Evolutionary conservation across 2,797 vertebrate species (phyloP), one percentile per base, ranked within the genome.

Genomic region (Margarornis squamiger): DNA sequence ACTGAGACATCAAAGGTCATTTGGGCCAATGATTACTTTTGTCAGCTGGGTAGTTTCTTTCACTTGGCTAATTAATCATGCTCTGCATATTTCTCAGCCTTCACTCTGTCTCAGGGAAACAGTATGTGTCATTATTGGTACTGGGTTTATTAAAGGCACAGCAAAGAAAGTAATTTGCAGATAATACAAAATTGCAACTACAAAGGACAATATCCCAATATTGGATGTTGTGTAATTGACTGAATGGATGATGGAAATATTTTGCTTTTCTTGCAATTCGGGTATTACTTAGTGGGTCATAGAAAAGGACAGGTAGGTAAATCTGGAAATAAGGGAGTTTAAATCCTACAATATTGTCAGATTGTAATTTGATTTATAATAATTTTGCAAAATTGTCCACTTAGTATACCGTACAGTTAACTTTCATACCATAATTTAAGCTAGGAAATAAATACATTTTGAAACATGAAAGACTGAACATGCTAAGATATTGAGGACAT

Each of bases 61-160:
- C 86, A 84, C 83, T 93, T 90, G 61, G 54, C 85, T 96, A 93
- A 97, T 97, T 96, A 92, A 96, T 93, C 88, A 93, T 67, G 85
- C 83, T 93, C 82, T 70, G 78, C 73, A 61, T 94, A 94, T 84
- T 95, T 94, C 80, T 88, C 41, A 94, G 94, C 61, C 62, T 83
- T 87, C 80, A 87, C 88, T 19, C 32, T 83, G 41, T 81, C 72
- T 95, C 74, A 59, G 43, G 65, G 80, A 96, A 96, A 87, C 41
- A 72, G 48, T 58, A 86, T 86, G 57, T 91, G 87, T 91, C 89
- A 72, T 72, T 91, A 89, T 74, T 83, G 39, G 41, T 65, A 15
- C 29, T 72, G 52, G 21, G 16, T 36, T 87, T 88, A 68, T 83
- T 86, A 91, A 91, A 93, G n/a, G 14, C 66, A 79, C 26, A 84